Percentiles rank a stretch among this genome's conserved stretches.
Conservation (phyloP, 2,888 invertebrate species). For the Dryobotodes eremita region DNA sequence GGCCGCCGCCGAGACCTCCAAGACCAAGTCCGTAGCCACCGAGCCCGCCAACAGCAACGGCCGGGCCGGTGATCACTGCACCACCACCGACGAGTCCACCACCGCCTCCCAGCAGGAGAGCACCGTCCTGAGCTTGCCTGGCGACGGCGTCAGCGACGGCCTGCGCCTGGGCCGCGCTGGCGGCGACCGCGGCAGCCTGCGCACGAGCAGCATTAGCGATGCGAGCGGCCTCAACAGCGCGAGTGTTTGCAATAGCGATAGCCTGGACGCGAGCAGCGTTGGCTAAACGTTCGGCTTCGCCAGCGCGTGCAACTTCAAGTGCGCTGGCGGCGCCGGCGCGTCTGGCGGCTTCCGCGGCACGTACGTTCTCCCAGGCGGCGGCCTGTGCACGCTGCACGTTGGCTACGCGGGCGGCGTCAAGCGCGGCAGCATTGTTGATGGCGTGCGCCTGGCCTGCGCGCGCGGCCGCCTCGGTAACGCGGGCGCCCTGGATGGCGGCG, state of each 20-base stretch:
- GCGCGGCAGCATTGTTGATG: slow-evolving; percentile 86
- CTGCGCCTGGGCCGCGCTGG: slow-evolving; percentile 72
- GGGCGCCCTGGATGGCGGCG: slow-evolving; percentile 87
- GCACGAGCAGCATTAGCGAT: slow-evolving; percentile 79
- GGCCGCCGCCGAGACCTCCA: slow-evolving; percentile 55
- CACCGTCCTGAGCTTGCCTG: slow-evolving; percentile 83
- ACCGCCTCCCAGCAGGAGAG: slow-evolving; percentile 78
- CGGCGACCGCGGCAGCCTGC: slow-evolving; percentile 66
- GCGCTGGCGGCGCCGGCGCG: slow-evolving; percentile 72
- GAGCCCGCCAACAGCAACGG: slow-evolving; percentile 67
- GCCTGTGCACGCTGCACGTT: slow-evolving; percentile 87
- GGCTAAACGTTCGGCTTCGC: slow-evolving; percentile 77
- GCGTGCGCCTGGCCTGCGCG: slow-evolving; percentile 85
- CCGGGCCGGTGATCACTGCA: slow-evolving; percentile 58
- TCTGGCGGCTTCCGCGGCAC: slow-evolving; percentile 85
- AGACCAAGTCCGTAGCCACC: slow-evolving; percentile 68
- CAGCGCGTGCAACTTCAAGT: slow-evolving; percentile 69
- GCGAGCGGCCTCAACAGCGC: slow-evolving; percentile 86
- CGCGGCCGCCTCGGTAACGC: slow-evolving; percentile 85
- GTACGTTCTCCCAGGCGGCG: slow-evolving; percentile 86
- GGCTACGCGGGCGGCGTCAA: slow-evolving; percentile 85
- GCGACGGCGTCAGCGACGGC: slow-evolving; percentile 64
- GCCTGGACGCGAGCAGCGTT: slow-evolving; percentile 87
- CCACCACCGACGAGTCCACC: slow-evolving; percentile 56
- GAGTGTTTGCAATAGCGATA: slow-evolving; percentile 85